Evolutionary conservation across 2,113 vertebrate genomes (phyloP).

Genomic region (Chionodraco myersi): DNA sequence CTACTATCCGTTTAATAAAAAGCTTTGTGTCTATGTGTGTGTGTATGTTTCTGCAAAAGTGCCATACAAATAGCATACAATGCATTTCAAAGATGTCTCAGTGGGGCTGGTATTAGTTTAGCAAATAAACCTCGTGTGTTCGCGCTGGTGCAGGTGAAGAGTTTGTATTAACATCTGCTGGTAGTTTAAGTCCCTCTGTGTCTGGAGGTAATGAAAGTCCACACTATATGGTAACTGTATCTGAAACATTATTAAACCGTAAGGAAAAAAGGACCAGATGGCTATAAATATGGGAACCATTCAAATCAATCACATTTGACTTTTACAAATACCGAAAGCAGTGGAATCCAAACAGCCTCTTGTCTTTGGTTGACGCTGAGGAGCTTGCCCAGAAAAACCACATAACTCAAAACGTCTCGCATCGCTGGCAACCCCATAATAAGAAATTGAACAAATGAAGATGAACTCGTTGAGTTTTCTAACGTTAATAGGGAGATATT

Average conservation of each 20-base stretch:
- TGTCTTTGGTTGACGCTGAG: conserved; percentile 40
- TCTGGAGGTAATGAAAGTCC: conserved; percentile 77
- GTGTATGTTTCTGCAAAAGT: neutral
- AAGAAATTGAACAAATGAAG: conserved; percentile 39
- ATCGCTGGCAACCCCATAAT: conserved; percentile 34
- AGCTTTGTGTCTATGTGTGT: conserved; percentile 1
- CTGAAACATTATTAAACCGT: conserved; percentile 77
- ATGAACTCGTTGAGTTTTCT: conserved; percentile 54
- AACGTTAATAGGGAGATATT: conserved; percentile 48
- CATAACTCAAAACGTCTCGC: conserved; percentile 36
- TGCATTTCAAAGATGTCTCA: conserved; percentile 34
- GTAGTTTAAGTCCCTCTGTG: conserved; percentile 70
- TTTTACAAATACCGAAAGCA: conserved; percentile 65
- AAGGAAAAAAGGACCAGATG: conserved; percentile 71
- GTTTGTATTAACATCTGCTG: conserved; percentile 79
- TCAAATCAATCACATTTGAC: conserved; percentile 72
- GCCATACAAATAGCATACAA: conserved; percentile 14
- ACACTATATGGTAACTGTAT: conserved; percentile 78
- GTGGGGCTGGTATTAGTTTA: conserved; percentile 49
- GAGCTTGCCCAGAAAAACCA: conserved; percentile 37
- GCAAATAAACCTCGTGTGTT: conserved; percentile 58
- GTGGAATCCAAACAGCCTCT: conserved; percentile 48
- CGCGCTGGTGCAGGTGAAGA: conserved; percentile 65
- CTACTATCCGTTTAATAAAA: neutral
- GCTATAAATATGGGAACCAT: conserved; percentile 69